A percentile compares a stretch with the other conserved stretches of the same genome.
Conservation (phyloP, 2,888 invertebrate genomes). For the Drosophila rellima region DNA sequence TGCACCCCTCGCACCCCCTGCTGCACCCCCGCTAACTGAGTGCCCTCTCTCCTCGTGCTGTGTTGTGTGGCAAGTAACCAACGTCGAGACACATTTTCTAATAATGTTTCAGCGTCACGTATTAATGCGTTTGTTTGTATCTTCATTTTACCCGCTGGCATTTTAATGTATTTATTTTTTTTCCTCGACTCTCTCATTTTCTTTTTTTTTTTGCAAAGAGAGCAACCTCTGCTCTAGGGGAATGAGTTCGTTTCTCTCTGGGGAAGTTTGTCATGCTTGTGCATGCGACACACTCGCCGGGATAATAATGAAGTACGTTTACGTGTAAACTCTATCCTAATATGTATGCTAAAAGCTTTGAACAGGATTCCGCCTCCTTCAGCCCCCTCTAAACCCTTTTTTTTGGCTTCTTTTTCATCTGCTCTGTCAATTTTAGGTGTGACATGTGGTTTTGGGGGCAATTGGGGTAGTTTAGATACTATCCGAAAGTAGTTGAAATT, state of each 20-base stretch:
- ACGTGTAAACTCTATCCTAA: conserved; percentile 81
- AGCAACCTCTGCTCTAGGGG: conserved; percentile 17
- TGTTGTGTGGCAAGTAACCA: conserved; percentile 61
- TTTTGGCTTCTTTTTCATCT: neutral
- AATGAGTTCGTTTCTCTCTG: conserved; percentile 26
- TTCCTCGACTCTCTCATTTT: conserved; percentile 5
- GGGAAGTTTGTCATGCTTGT: conserved; percentile 71
- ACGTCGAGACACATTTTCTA: conserved; percentile 82
- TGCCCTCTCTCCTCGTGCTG: conserved; percentile 18
- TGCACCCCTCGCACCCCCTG: too few species aligned
- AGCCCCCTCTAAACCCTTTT: conserved; percentile 8
- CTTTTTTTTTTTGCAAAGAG: conserved; percentile 8
- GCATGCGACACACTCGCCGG: conserved; percentile 79
- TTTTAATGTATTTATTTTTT: conserved; percentile 82
- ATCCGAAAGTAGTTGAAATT: conserved; percentile 40
- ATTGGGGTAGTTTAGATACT: neutral
- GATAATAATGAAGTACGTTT: conserved; percentile 79
- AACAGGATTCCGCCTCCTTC: neutral
- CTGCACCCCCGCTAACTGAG: conserved; percentile 10
- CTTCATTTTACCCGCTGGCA: conserved; percentile 84
- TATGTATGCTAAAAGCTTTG: conserved; percentile 76
- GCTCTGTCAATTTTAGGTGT: neutral
- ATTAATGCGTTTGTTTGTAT: conserved; percentile 84
- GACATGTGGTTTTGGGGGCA: neutral
- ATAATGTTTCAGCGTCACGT: conserved; percentile 82